A percentile compares a stretch with the other conserved stretches of the same genome.
phyloP scores from a whole-genome alignment of 2,888 invertebrate species.

The Xylota sylvarum region DNA sequence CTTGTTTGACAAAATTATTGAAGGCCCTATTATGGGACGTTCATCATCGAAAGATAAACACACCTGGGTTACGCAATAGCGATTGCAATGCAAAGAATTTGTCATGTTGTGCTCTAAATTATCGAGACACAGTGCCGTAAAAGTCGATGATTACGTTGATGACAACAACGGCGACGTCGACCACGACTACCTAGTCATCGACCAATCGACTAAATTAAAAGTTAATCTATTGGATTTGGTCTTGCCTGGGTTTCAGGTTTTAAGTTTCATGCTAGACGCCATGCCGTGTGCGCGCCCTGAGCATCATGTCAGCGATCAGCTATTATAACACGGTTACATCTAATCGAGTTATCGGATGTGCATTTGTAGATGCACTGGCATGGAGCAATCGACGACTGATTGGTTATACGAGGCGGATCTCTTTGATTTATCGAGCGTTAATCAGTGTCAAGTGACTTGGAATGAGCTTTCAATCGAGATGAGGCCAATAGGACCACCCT shows the following conservation, averaged over 20 bases:
- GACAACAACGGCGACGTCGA: constrained; percentile 11
- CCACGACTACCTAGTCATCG: not conserved
- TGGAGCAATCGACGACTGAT: constrained; percentile 64
- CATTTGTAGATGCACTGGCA: constrained; percentile 46
- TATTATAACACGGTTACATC: constrained; percentile 42
- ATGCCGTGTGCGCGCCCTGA: constrained; percentile 30
- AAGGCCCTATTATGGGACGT: not conserved
- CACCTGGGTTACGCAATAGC: constrained; percentile 26
- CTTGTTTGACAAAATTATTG: constrained; percentile 35
- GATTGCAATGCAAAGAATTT: constrained; percentile 38
- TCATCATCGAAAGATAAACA: constrained; percentile 1
- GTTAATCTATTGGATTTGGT: constrained; percentile 31
- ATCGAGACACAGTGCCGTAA: constrained; percentile 24
- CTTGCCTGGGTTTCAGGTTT: constrained; percentile 42
- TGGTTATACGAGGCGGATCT: constrained; percentile 24
- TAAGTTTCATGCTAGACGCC: constrained; percentile 12
- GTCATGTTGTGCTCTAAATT: constrained; percentile 15
- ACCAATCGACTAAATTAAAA: constrained; percentile 12
- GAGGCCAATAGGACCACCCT: constrained; percentile 18
- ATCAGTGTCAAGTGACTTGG: constrained; percentile 46
- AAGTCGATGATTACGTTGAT: constrained; percentile 41
- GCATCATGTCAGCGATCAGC: constrained; percentile 38
- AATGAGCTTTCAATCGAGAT: constrained; percentile 12
- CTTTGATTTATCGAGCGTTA: constrained; percentile 59
- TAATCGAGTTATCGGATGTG: constrained; percentile 35